phyloP scores from a whole-genome alignment of 2,888 invertebrate genomes.

The Athripsodes cinereus region DNA sequence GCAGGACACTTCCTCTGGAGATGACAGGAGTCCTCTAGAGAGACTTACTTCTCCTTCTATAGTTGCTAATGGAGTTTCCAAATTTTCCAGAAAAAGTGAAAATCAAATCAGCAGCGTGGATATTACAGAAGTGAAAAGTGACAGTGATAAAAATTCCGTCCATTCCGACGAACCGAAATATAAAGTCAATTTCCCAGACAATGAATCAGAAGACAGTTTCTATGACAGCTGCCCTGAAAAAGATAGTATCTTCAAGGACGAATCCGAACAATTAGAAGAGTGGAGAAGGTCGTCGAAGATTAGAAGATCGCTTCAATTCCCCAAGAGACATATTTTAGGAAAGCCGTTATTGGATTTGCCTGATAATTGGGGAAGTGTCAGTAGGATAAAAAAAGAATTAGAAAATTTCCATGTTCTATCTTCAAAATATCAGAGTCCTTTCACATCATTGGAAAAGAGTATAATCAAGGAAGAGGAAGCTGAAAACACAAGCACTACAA shows the following conservation, averaged over 20 bases:
- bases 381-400: conserved; percentile 48
- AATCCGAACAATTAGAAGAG: conserved; percentile 34
- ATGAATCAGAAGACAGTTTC: conserved; percentile 24
- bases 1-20: conserved; percentile 31
- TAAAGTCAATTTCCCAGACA: conserved; percentile 20
- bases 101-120: conserved; percentile 10
- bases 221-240: conserved; percentile 27
- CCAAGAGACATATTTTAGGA: conserved; percentile 30
- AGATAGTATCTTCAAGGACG: conserved; percentile 26
- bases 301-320: conserved; percentile 61
- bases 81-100: conserved; percentile 6
- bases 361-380: conserved; percentile 47
- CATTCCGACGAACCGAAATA: conserved; percentile 15
- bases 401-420: conserved; percentile 39
- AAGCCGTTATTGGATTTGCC: conserved; percentile 37
- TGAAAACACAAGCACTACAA: conserved; percentile 3
- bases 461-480: conserved; percentile 10
- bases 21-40: conserved; percentile 4
- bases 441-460: conserved; percentile 13
- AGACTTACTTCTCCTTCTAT: conserved; percentile 22
- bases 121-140: conserved; percentile 19
- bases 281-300: conserved; percentile 62
- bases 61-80: conserved; percentile 18
- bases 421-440: conserved; percentile 7
- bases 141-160: conserved; percentile 20